Evolutionary conservation across 2,113 vertebrate species (phyloP).

Genomic region (Syngnathus scovelli): DNA sequence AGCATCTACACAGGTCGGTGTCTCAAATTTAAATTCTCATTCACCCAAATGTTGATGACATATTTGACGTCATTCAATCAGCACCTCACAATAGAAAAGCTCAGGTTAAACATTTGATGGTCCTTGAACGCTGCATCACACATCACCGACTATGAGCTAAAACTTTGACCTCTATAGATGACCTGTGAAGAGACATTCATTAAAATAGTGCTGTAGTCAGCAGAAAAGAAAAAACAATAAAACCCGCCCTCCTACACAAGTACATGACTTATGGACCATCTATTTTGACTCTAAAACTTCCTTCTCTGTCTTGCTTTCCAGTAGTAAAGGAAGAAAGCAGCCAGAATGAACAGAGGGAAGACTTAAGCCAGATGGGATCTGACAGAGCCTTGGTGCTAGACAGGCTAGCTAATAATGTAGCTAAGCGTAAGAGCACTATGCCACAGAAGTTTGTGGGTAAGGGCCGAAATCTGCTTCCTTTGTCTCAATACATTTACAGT

Average conservation of each 20-base stretch:
- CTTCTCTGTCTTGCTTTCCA: slow-evolving; percentile 88
- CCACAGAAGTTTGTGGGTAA: slow-evolving; percentile 99
- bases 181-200: slow-evolving; percentile 17
- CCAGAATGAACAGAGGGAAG: slow-evolving; percentile 96
- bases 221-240: slow-evolving; percentile 9
- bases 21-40: background rate
- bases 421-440: slow-evolving; percentile 99
- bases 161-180: slow-evolving; percentile 5
- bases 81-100: background rate
- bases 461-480: slow-evolving; percentile 88
- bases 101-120: background rate
- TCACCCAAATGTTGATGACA: slow-evolving; percentile 24
- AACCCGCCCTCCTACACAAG: slow-evolving; percentile 20
- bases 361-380: slow-evolving; percentile 91
- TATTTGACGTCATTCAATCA: slow-evolving; percentile 6
- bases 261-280: slow-evolving; percentile 33
- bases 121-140: background rate
- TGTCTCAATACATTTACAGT: slow-evolving; percentile 29
- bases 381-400: slow-evolving; percentile 98
- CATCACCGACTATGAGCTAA: background rate
- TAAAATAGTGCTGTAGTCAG: slow-evolving; percentile 35
- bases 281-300: slow-evolving; percentile 67
- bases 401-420: slow-evolving; percentile 99
- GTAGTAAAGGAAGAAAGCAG: slow-evolving; percentile 98
- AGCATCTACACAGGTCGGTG: slow-evolving; percentile 88